Conservation (phyloP, 2,113 vertebrate species). For the Fregata magnificens region DNA sequence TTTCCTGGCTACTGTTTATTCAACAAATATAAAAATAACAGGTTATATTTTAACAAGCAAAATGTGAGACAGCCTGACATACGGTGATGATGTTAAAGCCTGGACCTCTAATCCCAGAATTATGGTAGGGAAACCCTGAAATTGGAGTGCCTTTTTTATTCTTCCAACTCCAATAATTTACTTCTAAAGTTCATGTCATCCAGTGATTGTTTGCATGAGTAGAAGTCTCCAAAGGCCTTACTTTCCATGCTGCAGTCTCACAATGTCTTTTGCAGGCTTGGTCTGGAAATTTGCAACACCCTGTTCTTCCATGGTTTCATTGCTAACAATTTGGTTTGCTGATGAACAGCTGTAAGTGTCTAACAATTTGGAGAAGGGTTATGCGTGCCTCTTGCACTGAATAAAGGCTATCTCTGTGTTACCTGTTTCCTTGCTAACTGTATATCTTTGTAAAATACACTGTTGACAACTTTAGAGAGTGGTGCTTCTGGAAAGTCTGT, state of each 20-base stretch:
- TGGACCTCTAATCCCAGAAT: slow-evolving; percentile 6
- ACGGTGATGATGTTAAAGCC: slow-evolving; percentile 53
- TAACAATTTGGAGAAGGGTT: not conserved
- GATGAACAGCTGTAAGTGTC: not conserved
- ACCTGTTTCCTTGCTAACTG: not conserved
- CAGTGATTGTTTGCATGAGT: slow-evolving; percentile 38
- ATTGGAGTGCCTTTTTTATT: slow-evolving; percentile 32
- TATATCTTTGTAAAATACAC: slow-evolving; percentile 14
- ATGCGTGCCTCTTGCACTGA: not conserved
- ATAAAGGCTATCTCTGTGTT: not conserved
- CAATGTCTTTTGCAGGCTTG: slow-evolving; percentile 46
- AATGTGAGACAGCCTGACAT: slow-evolving; percentile 28
- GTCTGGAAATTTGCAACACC: slow-evolving; percentile 28
- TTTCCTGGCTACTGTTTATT: slow-evolving; percentile 65
- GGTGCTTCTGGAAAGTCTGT: slow-evolving; percentile 12
- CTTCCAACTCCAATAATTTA: slow-evolving; percentile 49
- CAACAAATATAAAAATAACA: slow-evolving; percentile 53
- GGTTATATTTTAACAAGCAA: slow-evolving; percentile 21
- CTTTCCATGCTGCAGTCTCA: slow-evolving; percentile 32
- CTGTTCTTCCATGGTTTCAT: slow-evolving; percentile 24
- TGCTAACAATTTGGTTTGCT: not conserved
- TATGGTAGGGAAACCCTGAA: slow-evolving; percentile 42
- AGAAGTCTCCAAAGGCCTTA: slow-evolving; percentile 27
- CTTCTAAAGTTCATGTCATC: not conserved
- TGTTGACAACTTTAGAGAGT: slow-evolving; percentile 62